phyloP scores from a whole-genome alignment of 2,797 vertebrate genomes.

The Tangara arthus region DNA sequence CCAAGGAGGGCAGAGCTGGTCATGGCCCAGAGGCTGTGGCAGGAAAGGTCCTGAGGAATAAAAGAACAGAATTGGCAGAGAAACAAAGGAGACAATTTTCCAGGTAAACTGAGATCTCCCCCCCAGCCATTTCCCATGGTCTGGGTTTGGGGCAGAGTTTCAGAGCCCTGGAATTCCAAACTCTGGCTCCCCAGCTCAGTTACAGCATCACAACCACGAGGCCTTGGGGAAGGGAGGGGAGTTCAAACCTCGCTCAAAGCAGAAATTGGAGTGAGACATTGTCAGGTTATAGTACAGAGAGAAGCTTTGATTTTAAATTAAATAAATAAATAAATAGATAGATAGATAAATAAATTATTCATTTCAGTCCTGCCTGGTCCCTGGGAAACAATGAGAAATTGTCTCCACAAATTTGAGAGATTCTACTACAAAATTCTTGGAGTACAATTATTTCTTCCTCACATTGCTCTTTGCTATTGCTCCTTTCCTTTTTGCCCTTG shows the following conservation, averaged over 20 bases:
- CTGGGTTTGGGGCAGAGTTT: no score
- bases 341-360: background rate
- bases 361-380: background rate
- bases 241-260: no score
- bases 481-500: background rate
- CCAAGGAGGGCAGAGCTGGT: background rate
- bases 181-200: no score
- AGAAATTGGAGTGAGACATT: no score
- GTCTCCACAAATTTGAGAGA: no score
- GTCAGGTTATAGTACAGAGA: background rate
- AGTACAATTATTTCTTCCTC: background rate
- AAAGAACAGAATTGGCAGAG: background rate
- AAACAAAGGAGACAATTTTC: constrained; percentile 30
- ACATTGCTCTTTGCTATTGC: background rate
- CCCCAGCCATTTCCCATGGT: no score
- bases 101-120: constrained; percentile 2
- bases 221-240: no score
- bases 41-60: background rate
- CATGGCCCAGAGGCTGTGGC: background rate
- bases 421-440: background rate
- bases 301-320: background rate
- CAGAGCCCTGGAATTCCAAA: no score
- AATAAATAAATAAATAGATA: background rate
- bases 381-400: background rate
- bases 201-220: no score